phyloP scores from a whole-genome alignment of 2,888 invertebrate species.

The Hemaris fuciformis region DNA sequence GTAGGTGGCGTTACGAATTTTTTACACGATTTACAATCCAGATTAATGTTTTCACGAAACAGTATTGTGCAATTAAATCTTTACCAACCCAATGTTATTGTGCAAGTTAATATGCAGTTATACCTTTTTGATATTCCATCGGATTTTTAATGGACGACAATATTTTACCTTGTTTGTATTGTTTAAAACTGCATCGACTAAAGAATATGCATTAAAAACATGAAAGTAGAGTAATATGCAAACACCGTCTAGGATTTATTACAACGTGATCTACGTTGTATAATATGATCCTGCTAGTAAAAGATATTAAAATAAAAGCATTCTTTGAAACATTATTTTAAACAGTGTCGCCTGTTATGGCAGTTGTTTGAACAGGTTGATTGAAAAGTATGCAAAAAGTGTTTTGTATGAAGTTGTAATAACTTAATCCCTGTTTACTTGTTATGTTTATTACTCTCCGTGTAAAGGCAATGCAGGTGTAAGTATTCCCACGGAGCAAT shows the following conservation, averaged over 20 bases:
- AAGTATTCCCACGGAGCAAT: conserved; percentile 72
- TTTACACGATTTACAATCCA: conserved; percentile 17
- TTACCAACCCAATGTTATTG: background rate
- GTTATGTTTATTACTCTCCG: conserved; percentile 59
- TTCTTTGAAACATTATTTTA: background rate
- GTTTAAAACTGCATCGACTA: background rate
- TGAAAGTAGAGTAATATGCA: too few relatives aligned
- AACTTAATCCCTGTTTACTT: conserved; percentile 55
- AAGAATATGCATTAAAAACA: too few relatives aligned
- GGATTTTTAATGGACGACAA: background rate
- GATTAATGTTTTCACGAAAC: conserved; percentile 8
- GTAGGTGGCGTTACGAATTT: conserved; percentile 62
- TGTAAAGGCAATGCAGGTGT: conserved; percentile 59
- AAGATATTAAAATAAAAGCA: background rate
- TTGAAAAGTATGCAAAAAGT: background rate
- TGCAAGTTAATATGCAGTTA: background rate
- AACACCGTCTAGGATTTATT: too few relatives aligned
- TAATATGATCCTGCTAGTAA: background rate
- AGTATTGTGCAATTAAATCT: background rate
- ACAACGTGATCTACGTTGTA: background rate
- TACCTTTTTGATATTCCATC: background rate
- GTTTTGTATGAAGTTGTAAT: conserved; percentile 23
- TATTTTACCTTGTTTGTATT: background rate
- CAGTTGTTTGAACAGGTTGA: background rate
- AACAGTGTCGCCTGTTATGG: conserved; percentile 11